A percentile compares a stretch with the other conserved stretches of the same genome.
Conservation (phyloP, 2,113 vertebrate species). For the Notothenia coriiceps region DNA sequence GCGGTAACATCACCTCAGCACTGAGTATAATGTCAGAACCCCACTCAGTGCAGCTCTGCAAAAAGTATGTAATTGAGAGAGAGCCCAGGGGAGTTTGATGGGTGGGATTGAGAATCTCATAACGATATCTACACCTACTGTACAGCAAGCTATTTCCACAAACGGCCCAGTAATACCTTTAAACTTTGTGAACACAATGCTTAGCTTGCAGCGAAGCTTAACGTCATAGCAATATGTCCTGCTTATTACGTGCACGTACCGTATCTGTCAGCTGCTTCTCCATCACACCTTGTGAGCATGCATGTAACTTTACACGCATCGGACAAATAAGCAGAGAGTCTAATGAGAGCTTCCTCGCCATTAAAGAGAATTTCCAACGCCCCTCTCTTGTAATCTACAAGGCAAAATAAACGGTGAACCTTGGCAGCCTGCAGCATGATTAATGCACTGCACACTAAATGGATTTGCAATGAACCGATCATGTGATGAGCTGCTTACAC, state of each 20-base stretch:
- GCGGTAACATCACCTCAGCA: slow-evolving; percentile 75
- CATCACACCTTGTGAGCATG: slow-evolving; percentile 16
- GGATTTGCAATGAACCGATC: slow-evolving; percentile 82
- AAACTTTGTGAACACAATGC: slow-evolving; percentile 44
- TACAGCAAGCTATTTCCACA: slow-evolving; percentile 44
- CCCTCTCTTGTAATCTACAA: slow-evolving; percentile 63
- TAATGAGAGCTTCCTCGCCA: slow-evolving; percentile 57
- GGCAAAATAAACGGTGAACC: slow-evolving; percentile 64
- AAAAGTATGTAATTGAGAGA: slow-evolving; percentile 72
- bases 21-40: slow-evolving; percentile 70
- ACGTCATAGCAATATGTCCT: slow-evolving; percentile 1
- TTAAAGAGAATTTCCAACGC: slow-evolving; percentile 68
- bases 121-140: slow-evolving; percentile 62
- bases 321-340: slow-evolving; percentile 36
- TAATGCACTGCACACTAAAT: slow-evolving; percentile 79
- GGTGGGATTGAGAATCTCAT: slow-evolving; percentile 64
- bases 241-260: slow-evolving; percentile 14
- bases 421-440: slow-evolving; percentile 75
- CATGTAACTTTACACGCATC: slow-evolving; percentile 22
- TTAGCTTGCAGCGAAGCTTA: slow-evolving; percentile 27
- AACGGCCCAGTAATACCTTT: slow-evolving; percentile 67
- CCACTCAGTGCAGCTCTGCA: slow-evolving; percentile 45
- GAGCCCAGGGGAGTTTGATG: slow-evolving; percentile 67
- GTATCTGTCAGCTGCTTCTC: slow-evolving; percentile 16
- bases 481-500: slow-evolving; percentile 79